phyloP scores from a whole-genome alignment of 2,797 vertebrate species.

The Pelochelys cantorii region DNA sequence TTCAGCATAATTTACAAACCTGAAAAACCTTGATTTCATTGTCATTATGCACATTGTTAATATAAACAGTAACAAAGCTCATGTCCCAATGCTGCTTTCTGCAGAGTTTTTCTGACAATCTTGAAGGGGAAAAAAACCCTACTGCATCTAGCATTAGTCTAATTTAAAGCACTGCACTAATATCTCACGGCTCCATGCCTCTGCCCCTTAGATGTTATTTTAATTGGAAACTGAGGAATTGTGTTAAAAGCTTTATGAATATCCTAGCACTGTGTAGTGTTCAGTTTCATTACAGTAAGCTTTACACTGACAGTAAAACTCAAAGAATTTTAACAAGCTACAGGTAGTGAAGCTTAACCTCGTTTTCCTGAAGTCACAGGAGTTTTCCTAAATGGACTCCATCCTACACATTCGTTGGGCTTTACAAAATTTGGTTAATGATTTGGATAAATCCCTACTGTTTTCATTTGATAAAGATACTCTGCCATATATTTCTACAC shows the following conservation, averaged over 20 bases:
- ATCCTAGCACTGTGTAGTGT: background rate
- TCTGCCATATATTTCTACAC: background rate
- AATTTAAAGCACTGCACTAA: slow-evolving; percentile 27
- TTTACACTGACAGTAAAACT: slow-evolving; percentile 51
- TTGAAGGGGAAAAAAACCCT: background rate
- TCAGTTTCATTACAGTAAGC: slow-evolving; percentile 24
- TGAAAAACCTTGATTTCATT: slow-evolving; percentile 36
- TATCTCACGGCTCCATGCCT: slow-evolving; percentile 24
- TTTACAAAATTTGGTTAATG: slow-evolving; percentile 19
- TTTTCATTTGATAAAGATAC: background rate
- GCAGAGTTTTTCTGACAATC: background rate
- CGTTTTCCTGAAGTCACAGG: slow-evolving; percentile 2
- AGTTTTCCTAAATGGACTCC: background rate
- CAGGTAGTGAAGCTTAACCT: background rate
- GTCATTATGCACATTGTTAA: slow-evolving; percentile 26
- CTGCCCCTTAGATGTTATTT: slow-evolving; percentile 56
- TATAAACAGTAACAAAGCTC: slow-evolving; percentile 28
- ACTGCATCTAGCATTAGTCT: slow-evolving; percentile 17
- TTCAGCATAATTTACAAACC: slow-evolving; percentile 43
- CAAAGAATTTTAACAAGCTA: slow-evolving; percentile 38
- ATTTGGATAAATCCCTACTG: background rate
- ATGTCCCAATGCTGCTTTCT: background rate
- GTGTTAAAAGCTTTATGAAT: slow-evolving; percentile 50
- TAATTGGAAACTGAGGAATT: slow-evolving; percentile 70
- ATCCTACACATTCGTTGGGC: background rate